These are phyloP conservation scores for Laodelphax striatellus DNA, from an alignment of 1,140 invertebrate species.

Conservation along the genomic window DNA sequence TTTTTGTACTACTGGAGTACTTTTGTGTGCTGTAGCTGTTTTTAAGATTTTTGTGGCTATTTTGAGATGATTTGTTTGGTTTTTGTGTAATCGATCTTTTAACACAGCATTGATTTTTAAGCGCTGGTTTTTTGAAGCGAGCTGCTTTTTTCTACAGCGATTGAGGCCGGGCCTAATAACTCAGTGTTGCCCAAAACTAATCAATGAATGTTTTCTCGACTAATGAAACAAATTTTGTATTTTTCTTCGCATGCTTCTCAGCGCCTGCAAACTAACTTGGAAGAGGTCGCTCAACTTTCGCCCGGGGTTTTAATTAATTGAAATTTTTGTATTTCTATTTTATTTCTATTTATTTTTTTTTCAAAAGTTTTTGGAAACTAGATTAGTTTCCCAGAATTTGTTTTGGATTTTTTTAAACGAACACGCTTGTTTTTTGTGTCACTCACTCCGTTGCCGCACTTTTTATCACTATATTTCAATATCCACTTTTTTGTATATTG, in stretches of 20 bases:
- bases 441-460: constrained; percentile 12
- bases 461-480: constrained; percentile 5
- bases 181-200: background rate
- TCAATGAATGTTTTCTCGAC: constrained; percentile 6
- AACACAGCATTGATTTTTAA: too few species aligned
- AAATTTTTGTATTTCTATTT: constrained; percentile 7
- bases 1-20: too few species aligned
- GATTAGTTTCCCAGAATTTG: background rate
- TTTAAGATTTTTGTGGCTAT: too few species aligned
- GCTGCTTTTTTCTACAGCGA: too few species aligned
- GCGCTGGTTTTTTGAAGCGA: too few species aligned
- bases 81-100: too few species aligned
- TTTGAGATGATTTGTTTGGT: too few species aligned
- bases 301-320: background rate
- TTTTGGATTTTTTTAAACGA: constrained; percentile 10
- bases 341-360: constrained; percentile 10
- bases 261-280: background rate
- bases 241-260: background rate
- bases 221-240: background rate
- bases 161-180: too few species aligned
- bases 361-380: background rate
- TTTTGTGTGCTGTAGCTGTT: too few species aligned
- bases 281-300: constrained; percentile 7
- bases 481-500: background rate
- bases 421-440: constrained; percentile 17